Percentiles rank a stretch among this genome's conserved stretches.
phyloP scores from a whole-genome alignment of 2,888 invertebrate species.

The Drosophila robusta region DNA sequence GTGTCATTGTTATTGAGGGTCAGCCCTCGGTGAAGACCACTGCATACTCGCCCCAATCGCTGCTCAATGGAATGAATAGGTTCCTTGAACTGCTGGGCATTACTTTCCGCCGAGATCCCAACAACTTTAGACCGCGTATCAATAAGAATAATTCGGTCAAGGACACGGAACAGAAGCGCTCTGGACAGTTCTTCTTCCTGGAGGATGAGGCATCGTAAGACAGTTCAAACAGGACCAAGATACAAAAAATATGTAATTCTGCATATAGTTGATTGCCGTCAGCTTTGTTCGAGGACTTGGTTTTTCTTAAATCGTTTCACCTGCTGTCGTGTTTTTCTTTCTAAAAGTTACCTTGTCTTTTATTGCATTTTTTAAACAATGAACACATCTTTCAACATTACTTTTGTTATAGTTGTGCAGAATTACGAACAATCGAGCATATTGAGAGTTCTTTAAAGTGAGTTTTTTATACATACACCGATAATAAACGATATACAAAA shows the following conservation, averaged over 20 bases:
- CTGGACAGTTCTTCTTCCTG: slow-evolving; percentile 99
- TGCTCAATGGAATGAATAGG: slow-evolving; percentile 99
- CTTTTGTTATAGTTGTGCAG: slow-evolving; percentile 65
- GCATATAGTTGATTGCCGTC: slow-evolving; percentile 49
- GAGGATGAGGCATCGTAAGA: slow-evolving; percentile 88
- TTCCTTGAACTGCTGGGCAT: slow-evolving; percentile 98
- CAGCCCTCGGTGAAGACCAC: slow-evolving; percentile 94
- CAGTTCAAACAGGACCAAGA: slow-evolving; percentile 2
- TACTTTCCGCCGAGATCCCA: slow-evolving; percentile 99
- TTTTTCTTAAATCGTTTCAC: slow-evolving; percentile 33
- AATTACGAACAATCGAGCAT: slow-evolving; percentile 48
- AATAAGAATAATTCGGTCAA: slow-evolving; percentile 98
- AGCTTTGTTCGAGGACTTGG: slow-evolving; percentile 36
- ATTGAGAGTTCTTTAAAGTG: slow-evolving; percentile 48
- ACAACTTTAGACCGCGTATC: slow-evolving; percentile 99
- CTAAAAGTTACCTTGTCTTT: slow-evolving; percentile 31
- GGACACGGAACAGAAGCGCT: slow-evolving; percentile 98
- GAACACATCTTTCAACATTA: slow-evolving; percentile 42
- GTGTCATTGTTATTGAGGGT: slow-evolving; percentile 99
- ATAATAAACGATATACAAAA: slow-evolving; percentile 44
- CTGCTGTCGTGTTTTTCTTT: slow-evolving; percentile 34
- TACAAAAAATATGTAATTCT: slow-evolving; percentile 25
- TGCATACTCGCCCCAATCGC: slow-evolving; percentile 96
- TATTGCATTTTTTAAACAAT: slow-evolving; percentile 56
- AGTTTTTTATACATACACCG: slow-evolving; percentile 62